Percentiles rank a stretch among this genome's conserved stretches.
phyloP scores from a whole-genome alignment of 2,888 invertebrate genomes.

The Serrognathus titanus region DNA sequence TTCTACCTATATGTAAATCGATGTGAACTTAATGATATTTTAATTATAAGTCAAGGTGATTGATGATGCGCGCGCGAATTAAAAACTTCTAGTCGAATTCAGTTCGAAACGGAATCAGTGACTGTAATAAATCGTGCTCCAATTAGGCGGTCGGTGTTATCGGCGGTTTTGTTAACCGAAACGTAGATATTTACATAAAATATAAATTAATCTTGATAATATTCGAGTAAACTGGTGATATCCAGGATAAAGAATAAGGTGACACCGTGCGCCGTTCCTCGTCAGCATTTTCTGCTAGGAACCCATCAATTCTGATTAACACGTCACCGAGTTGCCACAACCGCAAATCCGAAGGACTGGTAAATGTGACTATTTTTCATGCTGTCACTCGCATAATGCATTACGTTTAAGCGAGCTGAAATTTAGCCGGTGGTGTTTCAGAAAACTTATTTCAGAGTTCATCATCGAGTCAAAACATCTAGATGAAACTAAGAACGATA shows the following conservation, averaged over 20 bases:
- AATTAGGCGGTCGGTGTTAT: conserved; percentile 32
- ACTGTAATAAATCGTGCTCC: conserved; percentile 31
- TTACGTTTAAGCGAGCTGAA: conserved; percentile 31
- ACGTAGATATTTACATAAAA: conserved; percentile 35
- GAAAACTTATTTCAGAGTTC: conserved; percentile 25
- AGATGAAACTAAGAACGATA: conserved; percentile 25
- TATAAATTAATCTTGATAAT: conserved; percentile 30
- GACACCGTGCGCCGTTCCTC: conserved; percentile 10
- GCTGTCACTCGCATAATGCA: conserved; percentile 40
- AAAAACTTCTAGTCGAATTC: conserved; percentile 1
- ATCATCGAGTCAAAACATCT: conserved; percentile 24
- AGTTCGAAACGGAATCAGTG: conserved; percentile 15
- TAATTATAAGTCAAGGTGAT: conserved; percentile 37
- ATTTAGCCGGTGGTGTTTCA: conserved; percentile 29
- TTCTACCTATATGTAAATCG: conserved; percentile 35
- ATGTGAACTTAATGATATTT: conserved; percentile 40
- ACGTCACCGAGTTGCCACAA: conserved; percentile 32
- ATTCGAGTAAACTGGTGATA: conserved; percentile 8
- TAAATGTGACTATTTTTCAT: conserved; percentile 44
- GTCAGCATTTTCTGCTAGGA: conserved; percentile 11
- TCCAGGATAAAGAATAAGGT: conserved; percentile 7
- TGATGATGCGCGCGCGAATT: conserved; percentile 28
- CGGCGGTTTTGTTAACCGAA: conserved; percentile 26
- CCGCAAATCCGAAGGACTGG: conserved; percentile 31
- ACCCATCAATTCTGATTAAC: conserved; percentile 42